Base-by-base conservation (phyloP, 64 coral and sea anemone genomes). In the Porites australiensis region DNA sequence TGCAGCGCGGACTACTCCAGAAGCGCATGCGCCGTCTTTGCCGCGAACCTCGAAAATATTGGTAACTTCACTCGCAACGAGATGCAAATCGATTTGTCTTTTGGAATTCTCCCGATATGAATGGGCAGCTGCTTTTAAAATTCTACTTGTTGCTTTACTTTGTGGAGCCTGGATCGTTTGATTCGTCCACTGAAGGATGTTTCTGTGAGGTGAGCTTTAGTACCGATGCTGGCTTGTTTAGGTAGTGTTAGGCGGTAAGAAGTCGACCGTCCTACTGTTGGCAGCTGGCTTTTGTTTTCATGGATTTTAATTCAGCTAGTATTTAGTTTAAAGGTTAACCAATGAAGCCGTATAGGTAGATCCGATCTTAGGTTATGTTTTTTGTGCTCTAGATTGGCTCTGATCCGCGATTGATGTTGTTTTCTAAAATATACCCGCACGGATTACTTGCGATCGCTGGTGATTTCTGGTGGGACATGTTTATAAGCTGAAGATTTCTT, bases 181-280 rank as follows among this genome's bases (percentile, higher is more conserved):
- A 77, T 50, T 53, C 71, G 19, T 93, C 73, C 27, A 70, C 71
- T 19, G 95, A 98, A 16, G 87, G 87, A 70, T 98, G 95, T 54
- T 98, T 98, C 74, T 98, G 95, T 68, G 80, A 94, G 95, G 95
- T 94, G 7, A 83, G 82, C 51, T 15, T 14, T 15, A 37, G 12
- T 82, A 11, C 12, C 46, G 45, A 3, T 18, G 10, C 3, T 67
- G 15, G 2, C 44, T 84, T 84, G 46, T 50, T 54, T 54, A n/a
- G 18, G 62, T 57, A 2, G 57, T 5, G 13, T 16, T 76, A 44
- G 46, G 2, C 5, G 11, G 44, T 12, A 10, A 50, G 73, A 50
- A 50, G 73, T 76, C 48, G 10, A 11, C 43, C 10, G 44, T 11
- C 27, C 22, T 9, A 13, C 73, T 19, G 44, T 46, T 50, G 47